Percentiles rank a stretch among this genome's conserved stretches.
Conservation (phyloP, 2,888 invertebrate genomes). For the Chymomyza fuscimana region DNA sequence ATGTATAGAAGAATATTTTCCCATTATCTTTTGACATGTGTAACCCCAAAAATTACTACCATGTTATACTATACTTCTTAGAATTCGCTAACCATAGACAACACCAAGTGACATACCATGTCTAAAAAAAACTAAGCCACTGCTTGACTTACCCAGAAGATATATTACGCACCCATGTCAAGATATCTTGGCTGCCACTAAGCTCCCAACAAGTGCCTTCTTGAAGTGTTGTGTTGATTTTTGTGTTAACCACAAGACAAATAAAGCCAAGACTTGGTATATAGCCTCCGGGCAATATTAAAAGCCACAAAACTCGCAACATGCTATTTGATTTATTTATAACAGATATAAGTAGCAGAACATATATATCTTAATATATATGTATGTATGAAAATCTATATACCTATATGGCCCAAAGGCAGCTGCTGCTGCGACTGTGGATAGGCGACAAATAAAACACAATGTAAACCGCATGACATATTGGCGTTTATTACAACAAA, state of each 20-base stretch:
- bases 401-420: conserved; percentile 14
- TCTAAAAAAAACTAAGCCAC: conserved; percentile 3
- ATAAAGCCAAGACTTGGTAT: conserved; percentile 24
- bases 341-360: conserved; percentile 49
- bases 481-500: conserved; percentile 76
- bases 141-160: neutral
- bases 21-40: neutral
- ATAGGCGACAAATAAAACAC: conserved; percentile 47
- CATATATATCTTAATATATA: conserved; percentile 5
- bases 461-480: conserved; percentile 68
- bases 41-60: neutral
- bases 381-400: conserved; percentile 3
- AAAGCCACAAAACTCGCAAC: conserved; percentile 52
- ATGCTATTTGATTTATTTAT: conserved; percentile 64
- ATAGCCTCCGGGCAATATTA: conserved; percentile 54
- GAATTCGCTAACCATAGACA: neutral
- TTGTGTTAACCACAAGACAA: conserved; percentile 54
- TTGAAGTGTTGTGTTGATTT: conserved; percentile 14
- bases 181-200: neutral
- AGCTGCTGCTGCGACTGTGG: conserved; percentile 30
- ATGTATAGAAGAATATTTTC: conserved; percentile 3
- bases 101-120: neutral
- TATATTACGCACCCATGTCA: conserved; percentile 10
- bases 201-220: neutral
- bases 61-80: neutral